These are phyloP conservation scores for Drosophila glabriapex DNA, from an alignment of 2,888 invertebrate species.

Conservation along the genomic window DNA sequence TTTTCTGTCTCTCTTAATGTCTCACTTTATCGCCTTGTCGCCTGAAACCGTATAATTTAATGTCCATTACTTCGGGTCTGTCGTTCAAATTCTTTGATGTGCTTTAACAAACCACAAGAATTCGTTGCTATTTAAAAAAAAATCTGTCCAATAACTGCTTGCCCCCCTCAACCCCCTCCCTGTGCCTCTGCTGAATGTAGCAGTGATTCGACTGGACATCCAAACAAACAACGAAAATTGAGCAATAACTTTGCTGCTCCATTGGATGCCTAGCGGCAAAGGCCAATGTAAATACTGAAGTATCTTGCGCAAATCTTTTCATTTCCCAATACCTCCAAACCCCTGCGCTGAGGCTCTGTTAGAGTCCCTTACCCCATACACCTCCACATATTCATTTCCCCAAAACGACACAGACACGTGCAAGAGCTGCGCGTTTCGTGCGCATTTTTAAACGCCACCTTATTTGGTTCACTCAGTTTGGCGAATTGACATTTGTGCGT, in stretches of 20 bases:
- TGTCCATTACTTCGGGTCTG: not conserved
- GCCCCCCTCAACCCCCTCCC: not conserved
- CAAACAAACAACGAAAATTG: constrained; percentile 38
- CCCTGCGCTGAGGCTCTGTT: not conserved
- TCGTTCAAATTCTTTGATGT: constrained; percentile 44
- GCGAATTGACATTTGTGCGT: constrained; percentile 42
- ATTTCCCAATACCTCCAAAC: not conserved
- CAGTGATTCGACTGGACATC: not conserved
- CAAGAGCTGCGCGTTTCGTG: constrained; percentile 51
- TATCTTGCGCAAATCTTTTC: constrained; percentile 29
- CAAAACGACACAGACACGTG: constrained; percentile 48
- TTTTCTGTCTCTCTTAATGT: not conserved
- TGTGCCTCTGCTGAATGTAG: too few relatives aligned
- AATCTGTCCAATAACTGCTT: constrained; percentile 22
- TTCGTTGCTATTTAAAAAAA: constrained; percentile 7
- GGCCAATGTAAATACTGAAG: constrained; percentile 44
- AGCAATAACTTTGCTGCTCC: constrained; percentile 33
- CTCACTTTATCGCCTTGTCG: not conserved
- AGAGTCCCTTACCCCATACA: not conserved
- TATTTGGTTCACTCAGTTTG: constrained; percentile 54
- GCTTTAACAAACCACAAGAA: constrained; percentile 5
- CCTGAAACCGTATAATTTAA: not conserved
- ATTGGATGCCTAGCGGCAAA: not conserved
- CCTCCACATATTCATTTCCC: not conserved
- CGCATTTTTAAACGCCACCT: constrained; percentile 65